phyloP scores from a whole-genome alignment of 2,888 invertebrate genomes.

The Phyto melanocephala region DNA sequence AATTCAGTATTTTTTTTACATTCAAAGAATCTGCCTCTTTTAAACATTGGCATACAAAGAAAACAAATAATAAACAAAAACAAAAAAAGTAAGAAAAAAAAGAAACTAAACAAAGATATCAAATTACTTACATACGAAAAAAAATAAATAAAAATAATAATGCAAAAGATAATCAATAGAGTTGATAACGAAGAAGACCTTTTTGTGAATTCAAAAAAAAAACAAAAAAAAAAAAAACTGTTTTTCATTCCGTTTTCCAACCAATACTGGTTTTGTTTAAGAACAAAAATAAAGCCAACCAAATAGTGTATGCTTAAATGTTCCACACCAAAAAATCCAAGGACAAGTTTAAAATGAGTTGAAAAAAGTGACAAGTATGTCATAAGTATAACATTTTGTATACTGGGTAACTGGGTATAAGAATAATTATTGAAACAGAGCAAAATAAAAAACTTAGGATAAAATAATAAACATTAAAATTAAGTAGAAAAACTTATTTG shows the following conservation, averaged over 20 bases:
- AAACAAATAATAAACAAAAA: slow-evolving; percentile 42
- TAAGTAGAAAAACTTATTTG: slow-evolving; percentile 65
- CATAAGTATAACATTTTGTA: slow-evolving; percentile 32
- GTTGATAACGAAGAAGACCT: slow-evolving; percentile 53
- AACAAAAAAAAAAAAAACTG: slow-evolving; percentile 29
- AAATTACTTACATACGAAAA: slow-evolving; percentile 38
- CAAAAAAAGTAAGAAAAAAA: slow-evolving; percentile 22
- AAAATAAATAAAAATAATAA: slow-evolving; percentile 10
- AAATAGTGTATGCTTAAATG: slow-evolving; percentile 53
- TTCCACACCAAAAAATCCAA: slow-evolving; percentile 63
- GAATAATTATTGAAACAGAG: slow-evolving; percentile 13
- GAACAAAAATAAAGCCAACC: neutral
- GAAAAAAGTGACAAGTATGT: slow-evolving; percentile 62
- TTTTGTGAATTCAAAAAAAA: slow-evolving; percentile 3
- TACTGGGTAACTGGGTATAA: no score
- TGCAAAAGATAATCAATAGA: slow-evolving; percentile 53
- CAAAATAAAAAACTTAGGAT: slow-evolving; percentile 17
- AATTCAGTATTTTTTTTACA: neutral
- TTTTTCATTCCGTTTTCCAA: slow-evolving; percentile 45
- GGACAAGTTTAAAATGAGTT: slow-evolving; percentile 55
- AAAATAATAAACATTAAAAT: slow-evolving; percentile 57
- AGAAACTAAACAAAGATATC: slow-evolving; percentile 60
- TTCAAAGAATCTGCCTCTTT: slow-evolving; percentile 49
- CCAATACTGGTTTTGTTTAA: slow-evolving; percentile 32
- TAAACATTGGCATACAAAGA: slow-evolving; percentile 40